Base-by-base conservation (phyloP, 2,113 vertebrate species). In the Corythornis madagascariensis region DNA sequence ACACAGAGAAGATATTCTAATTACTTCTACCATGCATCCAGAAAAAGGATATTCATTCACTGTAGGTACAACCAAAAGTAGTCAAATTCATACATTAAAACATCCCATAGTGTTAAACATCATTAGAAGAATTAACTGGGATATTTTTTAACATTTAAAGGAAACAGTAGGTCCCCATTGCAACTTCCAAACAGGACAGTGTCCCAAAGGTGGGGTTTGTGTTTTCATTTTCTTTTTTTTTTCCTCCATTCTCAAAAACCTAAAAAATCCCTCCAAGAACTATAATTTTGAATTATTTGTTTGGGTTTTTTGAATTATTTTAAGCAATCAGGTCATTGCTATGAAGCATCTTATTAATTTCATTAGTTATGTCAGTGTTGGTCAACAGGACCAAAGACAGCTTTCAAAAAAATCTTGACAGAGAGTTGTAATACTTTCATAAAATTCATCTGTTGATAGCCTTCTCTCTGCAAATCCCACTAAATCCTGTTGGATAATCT, bases 401-500 rank as follows among this genome's bases (percentile, higher is more conserved):
- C 25, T 82, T 52, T 26, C 25, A 57, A 71, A 91, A 60, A 90
- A 81, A n/a, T 16, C 31, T 85, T 74, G 28, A 67, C 16, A 70
- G n/a, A 35, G 56, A 76, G 55, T 82, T 89, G 17, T 59, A 87
- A 83, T 26, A 67, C 26, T 83, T 90, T 4, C 20, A 71, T 92
- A 71, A 94, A 94, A 87, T 74, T 43, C 60, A 77, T 89, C 67
- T 91, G 64, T 70, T 60, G 64, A 91, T 80, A 77, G 71, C 28
- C 59, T 88, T 79, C 73, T 47, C 65, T 73, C 40, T 47, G 43
- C 35, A 95, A 93, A 96, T 92, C 81, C 66, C 45, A 71, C 64
- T 83, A 88, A 94, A 96, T 85, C 71, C 55, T 53, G 50, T 83
- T 96, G 79, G 88, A 91, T 88, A 95, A 95, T 89, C 64, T 79